Evolutionary conservation across 1,140 invertebrate species (phyloP).

Genomic region (Lanistes nyassanus): DNA sequence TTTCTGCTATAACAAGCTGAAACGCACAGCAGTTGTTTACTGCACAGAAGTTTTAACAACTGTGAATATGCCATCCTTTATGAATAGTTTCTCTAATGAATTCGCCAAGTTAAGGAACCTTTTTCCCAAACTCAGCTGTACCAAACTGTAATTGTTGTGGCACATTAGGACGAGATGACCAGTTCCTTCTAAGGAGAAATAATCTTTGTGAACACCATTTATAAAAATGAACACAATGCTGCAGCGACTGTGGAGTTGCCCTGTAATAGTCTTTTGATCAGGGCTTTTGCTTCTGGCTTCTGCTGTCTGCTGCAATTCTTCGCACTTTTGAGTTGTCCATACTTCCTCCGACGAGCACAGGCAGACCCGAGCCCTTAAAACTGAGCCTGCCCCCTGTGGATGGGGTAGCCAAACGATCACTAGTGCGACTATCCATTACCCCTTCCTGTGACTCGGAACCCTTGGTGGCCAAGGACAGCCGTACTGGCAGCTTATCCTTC

Average conservation of each 20-base stretch:
- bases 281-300: constrained; percentile 28
- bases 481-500: constrained; percentile 56
- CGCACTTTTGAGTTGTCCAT: constrained; percentile 57
- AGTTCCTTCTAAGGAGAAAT: too few species aligned
- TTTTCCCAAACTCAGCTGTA: too few species aligned
- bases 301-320: constrained; percentile 51
- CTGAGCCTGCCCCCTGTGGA: constrained; percentile 61
- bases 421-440: constrained; percentile 50
- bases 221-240: not conserved
- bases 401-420: constrained; percentile 59
- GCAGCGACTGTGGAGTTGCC: not conserved
- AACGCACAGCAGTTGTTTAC: too few species aligned
- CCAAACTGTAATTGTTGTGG: too few species aligned
- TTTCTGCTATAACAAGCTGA: too few species aligned
- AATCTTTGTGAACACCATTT: not conserved
- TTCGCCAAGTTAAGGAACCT: too few species aligned
- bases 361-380: constrained; percentile 58
- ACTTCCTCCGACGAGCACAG: constrained; percentile 55
- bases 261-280: constrained; percentile 2
- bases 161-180: too few species aligned
- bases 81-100: too few species aligned
- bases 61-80: too few species aligned
- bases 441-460: constrained; percentile 48
- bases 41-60: too few species aligned
- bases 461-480: constrained; percentile 53